phyloP scores from a whole-genome alignment of 1,140 invertebrate species.

The Brachionus paranguensis region DNA sequence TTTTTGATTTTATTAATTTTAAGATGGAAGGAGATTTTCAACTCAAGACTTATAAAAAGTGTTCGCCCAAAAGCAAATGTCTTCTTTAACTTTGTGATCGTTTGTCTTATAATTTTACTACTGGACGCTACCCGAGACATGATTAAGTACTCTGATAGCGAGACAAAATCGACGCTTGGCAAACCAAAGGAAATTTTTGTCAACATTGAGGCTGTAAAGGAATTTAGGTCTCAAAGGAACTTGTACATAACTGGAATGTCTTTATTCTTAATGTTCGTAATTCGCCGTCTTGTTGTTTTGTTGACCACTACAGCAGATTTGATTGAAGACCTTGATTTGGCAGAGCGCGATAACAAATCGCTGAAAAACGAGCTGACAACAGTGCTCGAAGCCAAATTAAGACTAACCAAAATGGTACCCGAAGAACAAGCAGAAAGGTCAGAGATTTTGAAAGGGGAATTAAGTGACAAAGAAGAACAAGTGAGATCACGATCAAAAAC shows the following conservation, averaged over 20 bases:
- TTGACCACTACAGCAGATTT: conserved; percentile 5
- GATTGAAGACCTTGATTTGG: not conserved
- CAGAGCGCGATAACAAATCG: not conserved
- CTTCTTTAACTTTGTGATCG: conserved; percentile 18
- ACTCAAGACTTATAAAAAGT: not conserved
- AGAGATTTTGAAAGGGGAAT: not conserved
- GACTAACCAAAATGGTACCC: not conserved
- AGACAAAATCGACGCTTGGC: conserved; percentile 48
- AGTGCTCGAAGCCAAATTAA: not conserved
- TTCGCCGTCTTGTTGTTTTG: not conserved
- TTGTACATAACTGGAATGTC: conserved; percentile 96
- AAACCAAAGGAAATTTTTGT: not conserved
- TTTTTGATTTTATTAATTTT: not conserved
- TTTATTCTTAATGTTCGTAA: conserved; percentile 66
- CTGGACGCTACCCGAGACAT: conserved; percentile 91
- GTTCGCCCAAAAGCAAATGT: not conserved
- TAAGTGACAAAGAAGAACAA: not conserved
- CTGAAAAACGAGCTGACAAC: not conserved
- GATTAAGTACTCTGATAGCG: conserved; percentile 68
- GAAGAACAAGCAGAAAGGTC: not conserved
- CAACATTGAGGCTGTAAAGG: not conserved
- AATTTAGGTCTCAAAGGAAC: conserved; percentile 89
- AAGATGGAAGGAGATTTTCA: conserved; percentile 17
- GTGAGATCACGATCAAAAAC: not conserved
- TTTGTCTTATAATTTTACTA: not conserved